Percentiles rank a stretch among this genome's conserved stretches.
Conservation (phyloP, 2,113 vertebrate species). For the Dasyurus viverrinus region DNA sequence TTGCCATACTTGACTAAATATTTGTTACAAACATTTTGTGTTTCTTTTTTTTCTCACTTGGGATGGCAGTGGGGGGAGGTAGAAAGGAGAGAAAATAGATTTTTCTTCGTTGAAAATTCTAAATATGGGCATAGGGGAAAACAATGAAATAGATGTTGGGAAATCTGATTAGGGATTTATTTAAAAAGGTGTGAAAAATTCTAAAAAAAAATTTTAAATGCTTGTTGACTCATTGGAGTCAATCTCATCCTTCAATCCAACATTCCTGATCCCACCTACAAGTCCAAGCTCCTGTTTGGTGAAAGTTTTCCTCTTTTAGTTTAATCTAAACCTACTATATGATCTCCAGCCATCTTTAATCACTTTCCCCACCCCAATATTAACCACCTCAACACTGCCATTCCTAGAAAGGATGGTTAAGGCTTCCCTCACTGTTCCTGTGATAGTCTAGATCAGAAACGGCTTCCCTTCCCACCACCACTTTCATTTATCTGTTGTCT, state of each 20-base stretch:
- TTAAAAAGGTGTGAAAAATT: no score
- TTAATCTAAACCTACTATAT: not conserved
- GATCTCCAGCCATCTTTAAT: not conserved
- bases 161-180: no score
- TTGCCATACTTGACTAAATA: not conserved
- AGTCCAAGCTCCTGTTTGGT: not conserved
- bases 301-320: not conserved
- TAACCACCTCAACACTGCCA: not conserved
- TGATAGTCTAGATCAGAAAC: not conserved
- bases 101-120: not conserved
- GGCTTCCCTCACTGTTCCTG: not conserved
- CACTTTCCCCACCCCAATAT: not conserved
- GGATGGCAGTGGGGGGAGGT: not conserved
- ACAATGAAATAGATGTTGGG: no score
- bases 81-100: not conserved
- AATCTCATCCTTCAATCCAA: not conserved
- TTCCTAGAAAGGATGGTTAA: not conserved
- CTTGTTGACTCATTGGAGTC: not conserved
- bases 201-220: not conserved
- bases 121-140: not conserved
- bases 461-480: no score
- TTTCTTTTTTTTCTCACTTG: not conserved
- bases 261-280: not conserved
- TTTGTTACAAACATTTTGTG: not conserved
- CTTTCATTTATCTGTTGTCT: not conserved